Evolutionary conservation across 2,888 invertebrate species (phyloP).

Genomic region (Hydrotaea diabolus): DNA sequence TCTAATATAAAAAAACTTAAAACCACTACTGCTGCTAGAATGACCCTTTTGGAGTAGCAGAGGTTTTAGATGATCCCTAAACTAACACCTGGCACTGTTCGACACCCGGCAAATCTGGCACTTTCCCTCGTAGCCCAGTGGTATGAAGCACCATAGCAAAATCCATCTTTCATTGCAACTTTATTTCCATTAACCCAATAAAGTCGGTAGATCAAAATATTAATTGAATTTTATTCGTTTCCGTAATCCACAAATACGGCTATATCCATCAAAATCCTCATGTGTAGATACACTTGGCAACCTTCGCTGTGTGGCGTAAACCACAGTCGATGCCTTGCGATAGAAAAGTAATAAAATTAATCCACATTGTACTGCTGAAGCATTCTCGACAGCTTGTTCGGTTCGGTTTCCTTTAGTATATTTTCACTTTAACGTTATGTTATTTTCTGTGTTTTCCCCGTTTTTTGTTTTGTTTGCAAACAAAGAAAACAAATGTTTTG

Average conservation of each 20-base stretch:
- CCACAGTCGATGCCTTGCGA: neutral
- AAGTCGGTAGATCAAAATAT: too few species aligned
- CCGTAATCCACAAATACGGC: neutral
- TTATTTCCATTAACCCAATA: too few species aligned
- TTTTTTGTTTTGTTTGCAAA: conserved; percentile 2
- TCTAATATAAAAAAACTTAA: too few species aligned
- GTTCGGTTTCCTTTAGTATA: conserved; percentile 23
- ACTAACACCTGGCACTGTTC: too few species aligned
- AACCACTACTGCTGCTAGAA: too few species aligned
- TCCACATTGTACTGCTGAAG: conserved; percentile 12
- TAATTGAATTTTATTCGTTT: neutral
- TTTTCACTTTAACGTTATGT: conserved; percentile 13
- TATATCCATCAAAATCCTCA: neutral
- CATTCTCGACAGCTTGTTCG: conserved; percentile 32
- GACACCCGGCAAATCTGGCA: too few species aligned
- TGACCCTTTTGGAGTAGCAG: too few species aligned
- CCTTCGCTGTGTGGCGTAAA: neutral
- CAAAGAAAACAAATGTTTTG: conserved; percentile 43
- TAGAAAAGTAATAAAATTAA: conserved; percentile 33
- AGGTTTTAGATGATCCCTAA: too few species aligned
- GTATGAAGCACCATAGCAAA: too few species aligned
- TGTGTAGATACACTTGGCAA: neutral
- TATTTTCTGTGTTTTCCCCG: neutral
- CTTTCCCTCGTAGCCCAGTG: too few species aligned
- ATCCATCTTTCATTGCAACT: too few species aligned